phyloP scores from a whole-genome alignment of 2,797 vertebrate species.

The Ctenopoma multispine region DNA sequence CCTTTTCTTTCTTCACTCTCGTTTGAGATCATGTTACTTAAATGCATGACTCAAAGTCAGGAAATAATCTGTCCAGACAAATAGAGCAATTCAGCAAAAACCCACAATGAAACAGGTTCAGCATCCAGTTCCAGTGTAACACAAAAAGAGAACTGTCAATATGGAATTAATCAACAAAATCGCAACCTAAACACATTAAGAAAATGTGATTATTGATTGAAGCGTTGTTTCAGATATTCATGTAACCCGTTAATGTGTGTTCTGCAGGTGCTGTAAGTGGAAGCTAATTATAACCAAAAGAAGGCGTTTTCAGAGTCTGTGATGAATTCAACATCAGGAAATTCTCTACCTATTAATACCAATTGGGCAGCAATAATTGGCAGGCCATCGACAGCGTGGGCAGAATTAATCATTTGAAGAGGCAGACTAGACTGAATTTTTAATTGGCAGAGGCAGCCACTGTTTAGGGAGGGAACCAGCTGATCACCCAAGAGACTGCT shows the following conservation, averaged over 20 bases:
- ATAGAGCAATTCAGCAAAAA: constrained; percentile 4
- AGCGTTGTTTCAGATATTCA: constrained; percentile 23
- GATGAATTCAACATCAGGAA: constrained; percentile 82
- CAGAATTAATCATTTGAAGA: constrained; percentile 84
- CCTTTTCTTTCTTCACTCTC: constrained; percentile 6
- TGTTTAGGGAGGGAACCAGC: constrained; percentile 83
- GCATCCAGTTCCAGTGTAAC: constrained; percentile 1
- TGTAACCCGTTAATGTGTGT: constrained; percentile 45
- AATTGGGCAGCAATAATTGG: constrained; percentile 84
- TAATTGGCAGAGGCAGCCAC: constrained; percentile 85
- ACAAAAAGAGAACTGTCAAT: constrained; percentile 7
- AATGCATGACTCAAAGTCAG: constrained; percentile 21
- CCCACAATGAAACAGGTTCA: background rate
- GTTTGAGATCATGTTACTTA: constrained; percentile 37
- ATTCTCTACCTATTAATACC: constrained; percentile 84
- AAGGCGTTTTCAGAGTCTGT: constrained; percentile 74
- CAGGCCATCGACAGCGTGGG: constrained; percentile 79
- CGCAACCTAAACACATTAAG: constrained; percentile 9
- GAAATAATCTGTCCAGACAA: constrained; percentile 39
- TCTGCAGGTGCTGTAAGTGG: constrained; percentile 45
- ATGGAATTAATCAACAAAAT: constrained; percentile 9
- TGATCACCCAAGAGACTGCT: constrained; percentile 81
- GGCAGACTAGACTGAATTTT: constrained; percentile 81
- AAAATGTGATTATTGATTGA: background rate
- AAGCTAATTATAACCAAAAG: constrained; percentile 74